Conservation (phyloP, 1,140 invertebrate genomes). For the Cydia fagiglandana region DNA sequence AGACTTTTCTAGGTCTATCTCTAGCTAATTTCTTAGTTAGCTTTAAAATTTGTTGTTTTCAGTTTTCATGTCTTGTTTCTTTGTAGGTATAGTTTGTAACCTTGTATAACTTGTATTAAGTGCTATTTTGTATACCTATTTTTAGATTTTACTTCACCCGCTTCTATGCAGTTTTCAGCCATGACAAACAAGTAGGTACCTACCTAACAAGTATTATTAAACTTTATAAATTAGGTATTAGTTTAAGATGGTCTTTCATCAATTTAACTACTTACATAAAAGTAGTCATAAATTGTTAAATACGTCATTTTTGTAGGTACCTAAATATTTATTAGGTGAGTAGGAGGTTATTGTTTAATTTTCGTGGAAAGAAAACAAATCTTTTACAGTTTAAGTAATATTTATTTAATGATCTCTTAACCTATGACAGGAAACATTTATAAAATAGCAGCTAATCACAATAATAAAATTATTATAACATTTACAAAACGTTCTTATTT, state of each 20-base stretch:
- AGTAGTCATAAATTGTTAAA: too few relatives aligned
- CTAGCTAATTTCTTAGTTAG: neutral
- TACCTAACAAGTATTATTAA: too few relatives aligned
- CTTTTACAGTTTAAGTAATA: slow-evolving; percentile 50
- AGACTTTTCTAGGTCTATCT: too few relatives aligned
- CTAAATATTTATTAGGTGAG: too few relatives aligned
- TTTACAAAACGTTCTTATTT: slow-evolving; percentile 60
- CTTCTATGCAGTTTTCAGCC: too few relatives aligned
- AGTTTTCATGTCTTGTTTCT: neutral
- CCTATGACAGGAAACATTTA: slow-evolving; percentile 74
- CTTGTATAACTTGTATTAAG: too few relatives aligned
- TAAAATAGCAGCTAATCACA: slow-evolving; percentile 73
- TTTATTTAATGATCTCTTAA: slow-evolving; percentile 71
- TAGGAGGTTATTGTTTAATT: too few relatives aligned
- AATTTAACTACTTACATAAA: neutral
- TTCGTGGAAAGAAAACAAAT: slow-evolving; percentile 28
- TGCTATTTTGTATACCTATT: too few relatives aligned
- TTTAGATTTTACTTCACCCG: too few relatives aligned
- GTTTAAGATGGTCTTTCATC: neutral
- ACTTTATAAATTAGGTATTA: neutral
- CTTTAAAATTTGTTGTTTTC: neutral
- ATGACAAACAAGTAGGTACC: neutral
- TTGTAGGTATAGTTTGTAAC: neutral
- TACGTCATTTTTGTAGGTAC: too few relatives aligned
- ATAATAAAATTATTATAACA: slow-evolving; percentile 73